Percentiles rank a stretch among this genome's conserved stretches.
phyloP scores from a whole-genome alignment of 2,797 vertebrate genomes.

The Glossophaga mutica region DNA sequence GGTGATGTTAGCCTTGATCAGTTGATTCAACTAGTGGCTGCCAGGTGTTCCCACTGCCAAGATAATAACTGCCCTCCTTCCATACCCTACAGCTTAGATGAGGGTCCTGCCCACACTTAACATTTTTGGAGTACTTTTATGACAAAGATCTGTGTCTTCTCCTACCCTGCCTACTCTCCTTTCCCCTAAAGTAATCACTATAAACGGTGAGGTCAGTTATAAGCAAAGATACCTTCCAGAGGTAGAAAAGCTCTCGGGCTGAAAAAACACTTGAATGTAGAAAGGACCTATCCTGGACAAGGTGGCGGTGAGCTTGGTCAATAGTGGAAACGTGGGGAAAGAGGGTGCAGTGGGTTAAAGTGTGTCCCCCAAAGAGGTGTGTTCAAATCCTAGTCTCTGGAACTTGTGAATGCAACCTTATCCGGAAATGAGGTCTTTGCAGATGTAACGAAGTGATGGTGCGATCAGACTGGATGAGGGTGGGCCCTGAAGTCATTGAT shows the following conservation, averaged over 20 bases:
- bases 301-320: neutral
- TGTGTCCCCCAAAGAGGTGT: neutral
- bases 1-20: neutral
- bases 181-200: neutral
- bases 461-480: neutral
- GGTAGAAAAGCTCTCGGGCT: neutral
- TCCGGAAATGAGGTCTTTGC: neutral
- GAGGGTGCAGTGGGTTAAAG: neutral
- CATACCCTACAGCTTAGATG: fast-evolving
- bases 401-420: neutral
- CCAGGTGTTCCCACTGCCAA: neutral
- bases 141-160: neutral
- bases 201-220: neutral
- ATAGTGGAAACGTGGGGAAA: neutral
- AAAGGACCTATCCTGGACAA: neutral
- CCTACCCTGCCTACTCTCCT: neutral
- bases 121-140: neutral
- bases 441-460: neutral
- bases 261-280: neutral
- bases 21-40: neutral
- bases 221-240: neutral
- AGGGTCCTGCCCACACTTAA: neutral
- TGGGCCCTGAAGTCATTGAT: neutral
- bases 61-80: neutral
- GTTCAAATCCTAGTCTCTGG: neutral